Evolutionary conservation across 1,140 invertebrate genomes (phyloP).

Genomic region (Episyrphus balteatus): DNA sequence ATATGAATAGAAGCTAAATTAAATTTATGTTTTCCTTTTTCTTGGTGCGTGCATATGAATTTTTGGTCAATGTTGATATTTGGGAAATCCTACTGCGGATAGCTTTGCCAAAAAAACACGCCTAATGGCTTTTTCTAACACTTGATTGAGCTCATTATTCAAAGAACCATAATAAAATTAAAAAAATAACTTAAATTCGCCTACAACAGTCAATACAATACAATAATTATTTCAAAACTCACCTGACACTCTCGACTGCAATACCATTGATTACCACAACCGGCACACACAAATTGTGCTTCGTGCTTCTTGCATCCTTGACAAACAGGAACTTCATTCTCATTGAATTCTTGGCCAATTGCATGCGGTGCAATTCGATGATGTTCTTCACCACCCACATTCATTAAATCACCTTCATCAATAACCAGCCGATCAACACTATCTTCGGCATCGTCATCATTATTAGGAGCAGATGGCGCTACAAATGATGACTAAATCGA

Average conservation of each 20-base stretch:
- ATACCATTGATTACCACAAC: constrained; percentile 82
- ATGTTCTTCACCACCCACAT: constrained; percentile 15
- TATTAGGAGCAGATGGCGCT: constrained; percentile 4
- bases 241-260: constrained; percentile 83
- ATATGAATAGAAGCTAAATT: too few relatives aligned
- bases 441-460: constrained; percentile 46
- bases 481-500: constrained; percentile 7
- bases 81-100: too few relatives aligned
- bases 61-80: too few relatives aligned
- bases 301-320: constrained; percentile 66
- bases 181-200: too few relatives aligned
- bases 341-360: constrained; percentile 25
- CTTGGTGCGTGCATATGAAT: too few relatives aligned
- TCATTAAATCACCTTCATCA: constrained; percentile 46
- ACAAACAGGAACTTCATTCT: constrained; percentile 53
- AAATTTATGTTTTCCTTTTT: too few relatives aligned
- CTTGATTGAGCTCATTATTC: too few relatives aligned
- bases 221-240: constrained; percentile 8
- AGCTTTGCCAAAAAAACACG: too few relatives aligned
- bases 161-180: too few relatives aligned
- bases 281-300: constrained; percentile 75
- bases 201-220: too few relatives aligned
- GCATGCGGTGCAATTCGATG: constrained; percentile 13
- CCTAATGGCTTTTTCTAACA: too few relatives aligned
- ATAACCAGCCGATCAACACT: constrained; percentile 47